Evolutionary conservation across 2,888 invertebrate genomes (phyloP), one percentile per base, ranked within the genome.

Genomic region (Sclerodermus sp.): DNA sequence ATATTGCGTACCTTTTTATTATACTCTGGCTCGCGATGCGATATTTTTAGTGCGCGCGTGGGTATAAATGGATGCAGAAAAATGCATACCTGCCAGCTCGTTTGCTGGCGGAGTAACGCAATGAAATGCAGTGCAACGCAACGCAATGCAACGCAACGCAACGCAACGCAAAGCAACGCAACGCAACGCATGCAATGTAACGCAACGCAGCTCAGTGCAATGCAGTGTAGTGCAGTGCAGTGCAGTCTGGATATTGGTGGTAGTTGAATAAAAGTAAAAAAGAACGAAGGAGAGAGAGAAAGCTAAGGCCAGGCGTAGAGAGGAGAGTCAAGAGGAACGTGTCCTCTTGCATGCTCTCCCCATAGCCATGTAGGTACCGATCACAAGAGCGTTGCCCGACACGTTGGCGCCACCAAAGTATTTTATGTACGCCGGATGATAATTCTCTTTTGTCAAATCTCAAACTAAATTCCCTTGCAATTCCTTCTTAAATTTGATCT

Each of bases 31-130:
- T 58, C 58, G 12, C 55, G 60, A 65, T 63, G 51, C 55, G 41
- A 55, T 71, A 70, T 71, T 70, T 70, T 70, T 68, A 70, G 70
- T 64, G 57, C 49, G 42, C 58, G 66, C 67, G 66, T 67, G 64
- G 66, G 69, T 58, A 69, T 64, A 65, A 68, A 67, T 66, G 64
- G 68, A 67, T 58, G 69, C 70, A 66, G 64, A 66, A 70, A 70
- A 65, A 68, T 70, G 63, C 60, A 67, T 70, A 70, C 68, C 63
- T 64, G 63, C 50, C 62, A 43, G 63, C 64, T 47, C 52, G 62
- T 57, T 64, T 59, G 59, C 55, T 34, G 34, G 34, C 34, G 31
- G 29, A 16, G 38, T n/a, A n/a, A n/a, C n/a, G n/a, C n/a, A n/a
- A n/a, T n/a, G n/a, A n/a, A n/a, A n/a, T n/a, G n/a, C n/a, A n/a